phyloP scores from a whole-genome alignment of 1,140 invertebrate genomes.

The Hylaeus volcanicus region DNA sequence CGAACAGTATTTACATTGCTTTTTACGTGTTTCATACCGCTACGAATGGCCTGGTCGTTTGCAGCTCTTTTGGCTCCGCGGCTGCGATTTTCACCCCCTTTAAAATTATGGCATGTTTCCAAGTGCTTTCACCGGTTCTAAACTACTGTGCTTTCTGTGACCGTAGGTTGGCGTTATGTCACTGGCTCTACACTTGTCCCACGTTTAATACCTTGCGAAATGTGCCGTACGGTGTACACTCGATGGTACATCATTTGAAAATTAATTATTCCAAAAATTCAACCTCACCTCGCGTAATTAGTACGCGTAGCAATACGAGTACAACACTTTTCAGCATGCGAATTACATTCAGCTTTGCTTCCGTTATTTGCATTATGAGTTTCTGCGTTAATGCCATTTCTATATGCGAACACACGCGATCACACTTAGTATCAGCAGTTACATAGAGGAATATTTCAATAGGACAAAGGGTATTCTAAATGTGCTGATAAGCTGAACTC shows the following conservation, averaged over 20 bases:
- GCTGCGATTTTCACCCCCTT: conserved; percentile 16
- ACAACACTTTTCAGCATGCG: too few relatives aligned
- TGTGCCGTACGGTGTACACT: too few relatives aligned
- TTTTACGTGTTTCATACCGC: not conserved
- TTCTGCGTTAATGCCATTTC: not conserved
- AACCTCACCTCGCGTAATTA: too few relatives aligned
- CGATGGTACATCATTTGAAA: too few relatives aligned
- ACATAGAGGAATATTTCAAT: too few relatives aligned
- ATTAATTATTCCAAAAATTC: too few relatives aligned
- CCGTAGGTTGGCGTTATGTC: not conserved
- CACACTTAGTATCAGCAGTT: too few relatives aligned
- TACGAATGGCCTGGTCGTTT: conserved; percentile 2
- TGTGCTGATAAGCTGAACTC: too few relatives aligned
- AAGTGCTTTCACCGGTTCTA: conserved; percentile 34
- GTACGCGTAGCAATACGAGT: too few relatives aligned
- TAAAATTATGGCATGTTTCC: conserved; percentile 59
- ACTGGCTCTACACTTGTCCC: not conserved
- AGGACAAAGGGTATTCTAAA: too few relatives aligned
- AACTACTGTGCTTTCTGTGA: not conserved
- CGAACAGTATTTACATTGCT: not conserved
- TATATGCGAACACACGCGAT: too few relatives aligned
- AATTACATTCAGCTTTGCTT: too few relatives aligned
- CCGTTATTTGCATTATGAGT: not conserved
- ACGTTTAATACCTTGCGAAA: not conserved
- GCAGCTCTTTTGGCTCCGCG: conserved; percentile 7